phyloP scores from a whole-genome alignment of 2,797 vertebrate species.

The Acanthopagrus latus region DNA sequence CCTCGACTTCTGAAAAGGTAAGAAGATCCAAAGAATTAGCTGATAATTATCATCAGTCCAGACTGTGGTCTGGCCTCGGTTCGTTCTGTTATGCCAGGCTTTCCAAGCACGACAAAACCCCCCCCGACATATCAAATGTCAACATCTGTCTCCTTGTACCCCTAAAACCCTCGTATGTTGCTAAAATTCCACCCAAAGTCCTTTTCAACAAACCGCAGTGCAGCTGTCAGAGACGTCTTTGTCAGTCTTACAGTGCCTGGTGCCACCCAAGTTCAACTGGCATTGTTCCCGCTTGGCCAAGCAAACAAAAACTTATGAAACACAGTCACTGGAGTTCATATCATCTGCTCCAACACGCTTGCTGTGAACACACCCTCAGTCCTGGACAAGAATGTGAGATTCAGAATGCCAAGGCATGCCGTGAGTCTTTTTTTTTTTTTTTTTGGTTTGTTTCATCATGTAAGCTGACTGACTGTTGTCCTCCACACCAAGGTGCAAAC shows the following conservation, averaged over 20 bases:
- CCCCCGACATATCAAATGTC: conserved; percentile 22
- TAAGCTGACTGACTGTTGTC: background rate
- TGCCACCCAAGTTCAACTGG: conserved; percentile 31
- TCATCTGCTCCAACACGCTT: conserved; percentile 37
- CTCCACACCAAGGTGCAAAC: background rate
- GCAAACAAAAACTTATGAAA: conserved; percentile 33
- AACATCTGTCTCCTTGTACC: conserved; percentile 22
- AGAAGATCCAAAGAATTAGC: conserved; percentile 13
- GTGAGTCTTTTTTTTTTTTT: background rate
- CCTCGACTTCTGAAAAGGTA: conserved; percentile 18
- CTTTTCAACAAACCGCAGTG: conserved; percentile 18
- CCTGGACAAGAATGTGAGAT: conserved; percentile 24
- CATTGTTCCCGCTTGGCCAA: conserved; percentile 18
- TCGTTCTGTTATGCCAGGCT: conserved; percentile 10
- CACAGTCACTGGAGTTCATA: conserved; percentile 32
- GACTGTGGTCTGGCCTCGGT: conserved; percentile 22
- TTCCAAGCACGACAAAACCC: conserved; percentile 16
- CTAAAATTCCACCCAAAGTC: background rate
- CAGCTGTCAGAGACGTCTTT: conserved; percentile 19
- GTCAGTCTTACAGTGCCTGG: conserved; percentile 3
- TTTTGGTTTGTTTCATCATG: background rate
- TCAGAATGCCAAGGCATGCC: conserved; percentile 1
- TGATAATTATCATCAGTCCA: conserved; percentile 30
- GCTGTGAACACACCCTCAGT: conserved; percentile 35
- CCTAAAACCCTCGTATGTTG: conserved; percentile 1